Percentiles rank a stretch among this genome's conserved stretches.
phyloP scores from a whole-genome alignment of 2,888 invertebrate genomes.

The Catonia carolina region DNA sequence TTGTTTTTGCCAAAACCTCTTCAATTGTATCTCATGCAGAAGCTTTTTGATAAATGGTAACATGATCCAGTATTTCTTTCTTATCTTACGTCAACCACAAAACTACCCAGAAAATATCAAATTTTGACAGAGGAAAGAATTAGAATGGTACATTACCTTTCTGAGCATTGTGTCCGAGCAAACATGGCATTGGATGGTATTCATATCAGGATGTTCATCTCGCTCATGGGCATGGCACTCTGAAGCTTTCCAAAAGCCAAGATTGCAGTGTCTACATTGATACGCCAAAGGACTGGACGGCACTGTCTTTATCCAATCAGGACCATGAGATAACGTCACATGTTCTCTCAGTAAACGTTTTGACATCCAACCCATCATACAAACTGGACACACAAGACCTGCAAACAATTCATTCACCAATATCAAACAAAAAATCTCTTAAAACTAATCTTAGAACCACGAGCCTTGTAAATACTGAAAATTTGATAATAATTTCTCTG shows the following conservation, averaged over 20 bases:
- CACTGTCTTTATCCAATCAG: constrained; percentile 36
- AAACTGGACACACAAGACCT: constrained; percentile 28
- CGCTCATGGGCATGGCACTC: constrained; percentile 47
- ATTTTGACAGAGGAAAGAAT: no score
- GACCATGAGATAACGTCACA: constrained; percentile 27
- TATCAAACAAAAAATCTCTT: no score
- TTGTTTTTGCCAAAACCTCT: no score
- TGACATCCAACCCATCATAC: constrained; percentile 38
- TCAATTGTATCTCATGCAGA: no score
- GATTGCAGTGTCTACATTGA: constrained; percentile 47
- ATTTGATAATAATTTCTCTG: no score
- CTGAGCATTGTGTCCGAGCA: constrained; percentile 46
- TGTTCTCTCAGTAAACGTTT: constrained; percentile 42
- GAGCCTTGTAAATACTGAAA: no score
- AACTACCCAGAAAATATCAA: no score
- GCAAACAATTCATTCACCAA: neutral
- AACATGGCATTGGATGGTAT: constrained; percentile 43
- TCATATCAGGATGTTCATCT: constrained; percentile 43
- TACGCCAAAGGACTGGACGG: constrained; percentile 48
- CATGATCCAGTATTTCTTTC: no score
- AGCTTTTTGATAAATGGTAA: no score
- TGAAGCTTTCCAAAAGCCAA: constrained; percentile 48
- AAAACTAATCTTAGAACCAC: no score
- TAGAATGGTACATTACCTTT: no score
- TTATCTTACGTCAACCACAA: no score